These are phyloP conservation scores for Cephalopachus bancanus DNA, from an alignment of 2,797 vertebrate species.

Conservation along the genomic window DNA sequence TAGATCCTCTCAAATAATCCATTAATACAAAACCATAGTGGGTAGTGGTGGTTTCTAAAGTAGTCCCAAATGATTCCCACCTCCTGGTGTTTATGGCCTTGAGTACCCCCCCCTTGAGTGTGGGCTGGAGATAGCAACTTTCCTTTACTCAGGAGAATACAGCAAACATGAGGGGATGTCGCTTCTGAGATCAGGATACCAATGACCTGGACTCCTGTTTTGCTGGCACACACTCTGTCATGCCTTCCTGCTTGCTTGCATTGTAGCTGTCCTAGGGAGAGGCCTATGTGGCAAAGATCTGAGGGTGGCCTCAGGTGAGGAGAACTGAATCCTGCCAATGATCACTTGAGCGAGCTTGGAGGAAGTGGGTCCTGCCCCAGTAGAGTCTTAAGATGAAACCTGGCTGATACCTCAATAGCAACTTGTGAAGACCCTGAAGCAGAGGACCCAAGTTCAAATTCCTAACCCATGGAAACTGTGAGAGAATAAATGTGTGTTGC, in stretches of 20 bases:
- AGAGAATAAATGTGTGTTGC: background rate
- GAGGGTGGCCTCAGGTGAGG: background rate
- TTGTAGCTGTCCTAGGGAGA: background rate
- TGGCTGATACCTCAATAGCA: background rate
- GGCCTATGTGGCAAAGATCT: background rate
- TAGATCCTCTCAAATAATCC: background rate
- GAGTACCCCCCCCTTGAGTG: background rate
- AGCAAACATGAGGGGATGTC: background rate
- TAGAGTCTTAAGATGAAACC: background rate
- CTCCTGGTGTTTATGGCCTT: background rate
- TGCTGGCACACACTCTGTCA: background rate
- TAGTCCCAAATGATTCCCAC: background rate
- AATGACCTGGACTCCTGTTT: background rate
- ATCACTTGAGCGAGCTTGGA: background rate
- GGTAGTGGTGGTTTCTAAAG: conserved; percentile 1
- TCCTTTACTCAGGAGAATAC: background rate
- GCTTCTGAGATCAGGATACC: background rate
- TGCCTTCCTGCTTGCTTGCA: background rate
- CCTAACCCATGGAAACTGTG: background rate
- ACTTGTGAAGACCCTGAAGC: background rate
- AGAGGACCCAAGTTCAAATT: background rate
- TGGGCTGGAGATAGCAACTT: background rate
- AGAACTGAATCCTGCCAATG: background rate
- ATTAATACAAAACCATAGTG: background rate
- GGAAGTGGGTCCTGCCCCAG: background rate